These are phyloP conservation scores for Octodonta nipae DNA, from an alignment of 2,888 invertebrate species.

Conservation along the genomic window DNA sequence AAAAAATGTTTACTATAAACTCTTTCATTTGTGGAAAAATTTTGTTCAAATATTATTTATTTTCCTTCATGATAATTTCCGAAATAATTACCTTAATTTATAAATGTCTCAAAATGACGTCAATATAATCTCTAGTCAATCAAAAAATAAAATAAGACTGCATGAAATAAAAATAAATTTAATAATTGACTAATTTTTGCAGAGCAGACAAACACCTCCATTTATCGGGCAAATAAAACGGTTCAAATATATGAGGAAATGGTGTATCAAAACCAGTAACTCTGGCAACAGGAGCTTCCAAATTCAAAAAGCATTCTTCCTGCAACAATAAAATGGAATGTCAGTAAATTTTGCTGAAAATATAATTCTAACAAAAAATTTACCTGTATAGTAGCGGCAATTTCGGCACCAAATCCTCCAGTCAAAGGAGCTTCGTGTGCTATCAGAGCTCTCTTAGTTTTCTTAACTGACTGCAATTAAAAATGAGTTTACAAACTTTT, in stretches of 20 bases:
- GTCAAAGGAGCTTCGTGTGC: constrained; percentile 95
- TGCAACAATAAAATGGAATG: constrained; percentile 34
- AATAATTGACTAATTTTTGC: constrained; percentile 61
- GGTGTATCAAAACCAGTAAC: constrained; percentile 95
- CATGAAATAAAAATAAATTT: no score
- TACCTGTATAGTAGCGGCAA: constrained; percentile 88
- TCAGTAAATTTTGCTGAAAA: not conserved
- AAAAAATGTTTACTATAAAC: no score
- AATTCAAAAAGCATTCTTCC: constrained; percentile 85
- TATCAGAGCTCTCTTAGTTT: constrained; percentile 82
- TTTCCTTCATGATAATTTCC: no score
- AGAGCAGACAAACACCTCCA: constrained; percentile 81
- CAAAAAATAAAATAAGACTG: no score
- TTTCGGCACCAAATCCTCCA: constrained; percentile 88
- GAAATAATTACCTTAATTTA: no score
- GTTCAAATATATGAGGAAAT: constrained; percentile 92
- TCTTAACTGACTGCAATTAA: constrained; percentile 76
- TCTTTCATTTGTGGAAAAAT: no score
- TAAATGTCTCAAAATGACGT: no score
- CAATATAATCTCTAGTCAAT: no score
- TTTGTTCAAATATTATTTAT: no score
- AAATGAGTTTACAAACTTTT: no score
- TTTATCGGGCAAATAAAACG: constrained; percentile 89
- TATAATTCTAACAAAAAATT: not conserved
- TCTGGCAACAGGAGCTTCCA: constrained; percentile 83